A percentile compares a stretch with the other conserved stretches of the same genome.
Conservation (phyloP, 2,113 vertebrate species). For the Sinocyclocheilus anshuiensis region DNA sequence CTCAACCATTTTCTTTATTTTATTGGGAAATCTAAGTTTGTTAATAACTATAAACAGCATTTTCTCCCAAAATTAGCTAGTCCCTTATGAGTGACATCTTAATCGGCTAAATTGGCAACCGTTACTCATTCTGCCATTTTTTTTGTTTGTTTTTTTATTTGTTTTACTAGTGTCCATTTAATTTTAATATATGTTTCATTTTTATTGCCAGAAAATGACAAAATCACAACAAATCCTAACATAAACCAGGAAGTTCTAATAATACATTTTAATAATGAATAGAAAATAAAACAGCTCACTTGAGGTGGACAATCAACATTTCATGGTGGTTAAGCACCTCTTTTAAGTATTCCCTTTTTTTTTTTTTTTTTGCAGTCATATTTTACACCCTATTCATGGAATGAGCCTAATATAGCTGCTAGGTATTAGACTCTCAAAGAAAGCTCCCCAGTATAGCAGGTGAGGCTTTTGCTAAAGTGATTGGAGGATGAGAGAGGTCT, state of each 20-base stretch:
- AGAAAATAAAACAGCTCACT: background rate
- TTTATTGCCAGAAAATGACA: background rate
- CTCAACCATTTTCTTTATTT: background rate
- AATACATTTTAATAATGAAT: background rate
- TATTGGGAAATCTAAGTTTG: too few species aligned
- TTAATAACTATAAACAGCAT: too few species aligned
- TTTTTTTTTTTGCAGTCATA: background rate
- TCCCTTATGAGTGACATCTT: background rate
- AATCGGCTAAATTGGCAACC: background rate
- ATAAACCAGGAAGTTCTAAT: too few species aligned
- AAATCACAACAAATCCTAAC: too few species aligned
- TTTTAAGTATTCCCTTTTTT: too few species aligned
- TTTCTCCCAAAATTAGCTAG: background rate
- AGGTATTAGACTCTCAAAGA: background rate
- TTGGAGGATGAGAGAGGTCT: conserved; percentile 45
- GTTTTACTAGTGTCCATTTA: background rate
- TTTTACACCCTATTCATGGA: background rate
- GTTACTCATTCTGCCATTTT: background rate
- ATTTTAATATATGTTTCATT: background rate
- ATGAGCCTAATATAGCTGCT: background rate
- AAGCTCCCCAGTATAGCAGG: background rate
- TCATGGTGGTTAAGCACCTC: too few species aligned
- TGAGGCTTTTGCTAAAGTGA: background rate
- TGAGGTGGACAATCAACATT: background rate
- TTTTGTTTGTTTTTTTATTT: too few species aligned